Base-by-base conservation (phyloP, 2,888 invertebrate genomes). In the Dicyrtomina minuta region DNA sequence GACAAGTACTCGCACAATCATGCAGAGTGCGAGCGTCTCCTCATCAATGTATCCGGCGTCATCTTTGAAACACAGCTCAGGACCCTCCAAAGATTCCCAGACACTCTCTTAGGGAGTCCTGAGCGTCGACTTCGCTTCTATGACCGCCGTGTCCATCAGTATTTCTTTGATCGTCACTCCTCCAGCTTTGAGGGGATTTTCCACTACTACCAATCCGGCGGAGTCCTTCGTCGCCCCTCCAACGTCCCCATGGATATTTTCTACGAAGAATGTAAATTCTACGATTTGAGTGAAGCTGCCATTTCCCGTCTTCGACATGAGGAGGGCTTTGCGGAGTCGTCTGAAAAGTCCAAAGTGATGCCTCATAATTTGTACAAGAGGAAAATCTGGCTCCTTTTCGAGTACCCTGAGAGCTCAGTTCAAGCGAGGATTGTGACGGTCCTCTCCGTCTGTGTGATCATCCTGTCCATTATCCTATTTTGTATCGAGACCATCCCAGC, bases 311-410 rank as follows among this genome's bases (percentile, higher is more conserved):
- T 71, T 15, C 44, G 67, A 27, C 33, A 53, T 20, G 71, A 71
- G 12, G 74, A 74, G 66, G 75, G 75, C 15, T 58, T 72, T 33
- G 26, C 58, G 3, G 33, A 33, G 2, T 5, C 33, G 4, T 53
- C 53, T 1, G 68, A 70, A 20, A 74, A 72, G 0, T n/a, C 10
- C 1, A 67, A 62, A 20, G 41, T 65, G 5, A 41, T 75, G 26
- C 75, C 75, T 5, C 39, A 55, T 22, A 72, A 67, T 44, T n/a
- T 77, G n/a, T 69, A 70, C 4, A 17, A 64, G 24, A 44, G 74
- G 24, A 77, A 77, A 64, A n/a, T 75, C 2, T 78, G 78, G 78
- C 68, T 76, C 0, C 46, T 78, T 10, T 65, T 76, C 20, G 78
- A 78, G 59, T 74, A 72, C 46, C 76, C 76, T 0, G 74, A 72